Conservation (phyloP, 2,797 vertebrate genomes). For the Galago senegalensis region DNA sequence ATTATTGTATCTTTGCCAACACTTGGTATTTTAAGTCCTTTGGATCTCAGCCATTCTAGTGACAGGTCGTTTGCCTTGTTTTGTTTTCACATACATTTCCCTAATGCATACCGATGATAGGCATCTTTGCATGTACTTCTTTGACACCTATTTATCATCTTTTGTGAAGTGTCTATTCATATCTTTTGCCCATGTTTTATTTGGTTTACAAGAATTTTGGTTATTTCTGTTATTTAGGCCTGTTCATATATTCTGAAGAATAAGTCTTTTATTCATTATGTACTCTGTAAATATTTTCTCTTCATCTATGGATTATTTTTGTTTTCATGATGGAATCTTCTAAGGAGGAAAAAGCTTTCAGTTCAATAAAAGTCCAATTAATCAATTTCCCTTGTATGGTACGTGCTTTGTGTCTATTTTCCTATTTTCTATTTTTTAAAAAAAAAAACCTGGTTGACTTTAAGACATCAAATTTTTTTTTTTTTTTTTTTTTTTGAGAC, state of each 20-base stretch:
- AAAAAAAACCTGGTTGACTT: background rate
- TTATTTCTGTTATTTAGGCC: background rate
- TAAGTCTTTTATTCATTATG: background rate
- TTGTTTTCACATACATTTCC: background rate
- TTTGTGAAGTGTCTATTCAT: background rate
- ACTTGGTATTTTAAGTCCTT: constrained; percentile 53
- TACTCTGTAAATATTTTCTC: background rate
- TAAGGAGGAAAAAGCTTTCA: background rate
- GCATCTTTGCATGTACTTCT: background rate
- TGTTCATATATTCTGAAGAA: background rate
- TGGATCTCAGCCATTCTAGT: background rate
- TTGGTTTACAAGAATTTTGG: background rate
- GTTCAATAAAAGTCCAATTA: background rate
- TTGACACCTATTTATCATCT: background rate
- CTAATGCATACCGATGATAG: background rate
- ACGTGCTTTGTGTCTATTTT: background rate
- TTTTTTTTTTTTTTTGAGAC: too few relatives aligned
- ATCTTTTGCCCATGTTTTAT: background rate
- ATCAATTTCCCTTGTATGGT: background rate
- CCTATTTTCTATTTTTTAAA: too few relatives aligned
- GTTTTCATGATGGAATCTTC: background rate
- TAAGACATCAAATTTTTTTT: background rate
- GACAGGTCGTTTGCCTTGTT: background rate
- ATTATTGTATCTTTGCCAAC: background rate
- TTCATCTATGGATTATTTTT: background rate